phyloP scores from a whole-genome alignment of 2,113 vertebrate species.

The Edolisoma coerulescens region DNA sequence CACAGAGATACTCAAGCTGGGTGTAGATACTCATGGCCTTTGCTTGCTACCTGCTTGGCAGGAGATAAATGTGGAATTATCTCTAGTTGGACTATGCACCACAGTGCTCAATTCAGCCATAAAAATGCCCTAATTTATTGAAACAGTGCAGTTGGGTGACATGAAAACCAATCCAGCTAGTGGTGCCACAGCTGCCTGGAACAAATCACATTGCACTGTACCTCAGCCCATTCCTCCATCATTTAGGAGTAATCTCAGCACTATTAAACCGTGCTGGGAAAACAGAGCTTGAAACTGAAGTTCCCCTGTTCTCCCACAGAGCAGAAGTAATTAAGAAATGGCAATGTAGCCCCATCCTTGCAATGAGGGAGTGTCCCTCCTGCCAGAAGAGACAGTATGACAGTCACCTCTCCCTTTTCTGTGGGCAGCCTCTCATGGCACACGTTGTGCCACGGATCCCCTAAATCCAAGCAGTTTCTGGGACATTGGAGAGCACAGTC shows the following conservation, averaged over 20 bases:
- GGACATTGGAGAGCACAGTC: too few species aligned
- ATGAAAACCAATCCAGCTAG: background rate
- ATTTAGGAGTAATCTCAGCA: background rate
- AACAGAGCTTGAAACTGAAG: background rate
- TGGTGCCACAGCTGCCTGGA: background rate
- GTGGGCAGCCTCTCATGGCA: background rate
- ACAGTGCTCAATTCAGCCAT: background rate
- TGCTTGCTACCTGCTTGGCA: background rate
- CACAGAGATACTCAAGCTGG: background rate
- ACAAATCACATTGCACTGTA: background rate
- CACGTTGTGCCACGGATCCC: rapidly evolving
- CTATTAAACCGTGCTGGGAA: background rate
- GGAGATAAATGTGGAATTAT: background rate
- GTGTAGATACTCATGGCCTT: background rate
- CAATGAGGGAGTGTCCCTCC: background rate
- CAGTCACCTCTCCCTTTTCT: background rate
- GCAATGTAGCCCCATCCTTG: background rate
- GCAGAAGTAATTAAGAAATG: background rate
- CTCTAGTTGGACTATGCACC: background rate
- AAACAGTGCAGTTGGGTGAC: background rate
- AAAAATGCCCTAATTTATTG: background rate
- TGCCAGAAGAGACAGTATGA: background rate
- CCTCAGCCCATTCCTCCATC: background rate
- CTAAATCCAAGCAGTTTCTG: background rate
- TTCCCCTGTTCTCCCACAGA: background rate